Evolutionary conservation across 2,888 invertebrate species (phyloP).

Genomic region (Dasypogon diadema): DNA sequence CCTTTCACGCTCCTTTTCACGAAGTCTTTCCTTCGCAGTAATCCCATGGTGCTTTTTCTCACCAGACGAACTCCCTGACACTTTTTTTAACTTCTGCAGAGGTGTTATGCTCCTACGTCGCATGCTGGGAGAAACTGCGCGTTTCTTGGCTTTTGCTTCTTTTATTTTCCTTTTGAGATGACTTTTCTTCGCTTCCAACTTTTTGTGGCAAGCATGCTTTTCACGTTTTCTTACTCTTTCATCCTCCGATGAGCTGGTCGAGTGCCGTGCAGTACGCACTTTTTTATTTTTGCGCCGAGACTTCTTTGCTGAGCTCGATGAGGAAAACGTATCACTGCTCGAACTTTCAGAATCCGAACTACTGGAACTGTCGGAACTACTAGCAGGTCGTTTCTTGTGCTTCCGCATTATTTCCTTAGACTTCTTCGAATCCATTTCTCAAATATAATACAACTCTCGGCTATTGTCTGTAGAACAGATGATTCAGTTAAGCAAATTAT

Average conservation of each 20-base stretch:
- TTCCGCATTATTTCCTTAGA: conserved; percentile 65
- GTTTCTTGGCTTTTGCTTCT: conserved; percentile 66
- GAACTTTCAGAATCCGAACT: conserved; percentile 65
- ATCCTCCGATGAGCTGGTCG: conserved; percentile 76
- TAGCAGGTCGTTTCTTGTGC: conserved; percentile 66
- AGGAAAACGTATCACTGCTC: conserved; percentile 64
- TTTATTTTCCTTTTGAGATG: conserved; percentile 66
- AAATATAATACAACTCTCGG: too few species aligned
- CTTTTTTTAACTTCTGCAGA: conserved; percentile 64
- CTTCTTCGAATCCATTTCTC: conserved; percentile 65
- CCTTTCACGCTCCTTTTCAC: conserved; percentile 67
- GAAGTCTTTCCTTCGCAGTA: conserved; percentile 63
- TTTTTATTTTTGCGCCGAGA: conserved; percentile 38
- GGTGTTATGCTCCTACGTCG: conserved; percentile 48
- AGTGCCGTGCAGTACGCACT: conserved; percentile 65
- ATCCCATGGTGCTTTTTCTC: conserved; percentile 65
- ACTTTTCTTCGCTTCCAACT: conserved; percentile 66
- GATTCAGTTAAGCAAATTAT: too few species aligned
- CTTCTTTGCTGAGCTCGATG: conserved; percentile 62
- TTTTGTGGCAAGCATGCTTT: conserved; percentile 66
- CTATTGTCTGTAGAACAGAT: too few species aligned
- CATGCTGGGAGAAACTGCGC: conserved; percentile 59
- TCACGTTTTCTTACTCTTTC: conserved; percentile 66
- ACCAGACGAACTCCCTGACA: conserved; percentile 57
- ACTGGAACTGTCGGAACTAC: conserved; percentile 65